Evolutionary conservation across 2,888 invertebrate species (phyloP).

Genomic region (Eulithis testata): DNA sequence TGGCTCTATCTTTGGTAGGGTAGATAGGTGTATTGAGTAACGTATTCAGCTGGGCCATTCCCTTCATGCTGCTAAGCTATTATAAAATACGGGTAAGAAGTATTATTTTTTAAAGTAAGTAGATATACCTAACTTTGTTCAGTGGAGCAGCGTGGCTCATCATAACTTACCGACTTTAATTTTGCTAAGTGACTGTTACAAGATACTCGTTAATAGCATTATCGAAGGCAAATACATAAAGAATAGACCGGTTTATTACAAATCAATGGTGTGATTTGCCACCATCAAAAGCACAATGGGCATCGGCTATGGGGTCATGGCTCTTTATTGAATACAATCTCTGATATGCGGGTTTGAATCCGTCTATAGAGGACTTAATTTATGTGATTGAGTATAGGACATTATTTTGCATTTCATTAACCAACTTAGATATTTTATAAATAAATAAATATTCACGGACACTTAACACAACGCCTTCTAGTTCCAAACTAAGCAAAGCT

Average conservation of each 20-base stretch:
- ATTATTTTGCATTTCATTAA: slow-evolving; percentile 1
- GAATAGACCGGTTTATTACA: slow-evolving; percentile 42
- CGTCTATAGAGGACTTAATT: slow-evolving; percentile 35
- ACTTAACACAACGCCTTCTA: no score
- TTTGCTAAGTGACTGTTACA: slow-evolving; percentile 30
- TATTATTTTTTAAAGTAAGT: no score
- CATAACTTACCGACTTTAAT: slow-evolving; percentile 26
- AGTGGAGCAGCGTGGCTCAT: not conserved
- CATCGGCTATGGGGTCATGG: slow-evolving; percentile 62
- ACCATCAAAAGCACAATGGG: slow-evolving; percentile 64
- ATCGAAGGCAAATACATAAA: slow-evolving; percentile 35
- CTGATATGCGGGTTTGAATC: slow-evolving; percentile 66
- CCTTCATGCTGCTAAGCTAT: no score
- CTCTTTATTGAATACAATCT: slow-evolving; percentile 73
- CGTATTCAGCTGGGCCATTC: no score
- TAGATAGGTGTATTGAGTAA: no score
- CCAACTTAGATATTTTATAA: not conserved
- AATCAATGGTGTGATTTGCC: slow-evolving; percentile 61
- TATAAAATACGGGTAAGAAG: no score
- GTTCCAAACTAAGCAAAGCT: no score
- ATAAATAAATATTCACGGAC: no score
- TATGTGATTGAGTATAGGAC: slow-evolving; percentile 13
- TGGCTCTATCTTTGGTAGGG: no score
- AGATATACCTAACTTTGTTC: no score
- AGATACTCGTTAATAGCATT: slow-evolving; percentile 25